Conservation (phyloP, 2,888 invertebrate genomes). For the Brenthis ino region DNA sequence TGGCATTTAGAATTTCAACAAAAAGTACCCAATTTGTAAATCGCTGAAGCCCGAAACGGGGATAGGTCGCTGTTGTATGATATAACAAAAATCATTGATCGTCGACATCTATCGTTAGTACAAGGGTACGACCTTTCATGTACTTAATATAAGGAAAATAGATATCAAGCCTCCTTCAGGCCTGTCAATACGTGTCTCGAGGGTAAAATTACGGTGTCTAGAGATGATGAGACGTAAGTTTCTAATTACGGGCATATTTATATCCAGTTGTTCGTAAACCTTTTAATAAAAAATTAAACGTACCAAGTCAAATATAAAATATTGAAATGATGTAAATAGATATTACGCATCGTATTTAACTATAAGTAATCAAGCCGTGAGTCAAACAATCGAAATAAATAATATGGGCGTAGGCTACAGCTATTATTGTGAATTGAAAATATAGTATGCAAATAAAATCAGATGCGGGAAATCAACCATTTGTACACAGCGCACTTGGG, state of each 20-base stretch:
- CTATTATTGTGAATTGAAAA: slow-evolving; percentile 14
- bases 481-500: slow-evolving; percentile 23
- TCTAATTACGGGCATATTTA: not conserved
- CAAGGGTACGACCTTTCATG: not conserved
- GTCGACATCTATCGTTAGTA: not conserved
- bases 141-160: slow-evolving; percentile 30
- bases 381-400: slow-evolving; percentile 14
- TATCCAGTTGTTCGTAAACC: too few relatives aligned
- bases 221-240: slow-evolving; percentile 20
- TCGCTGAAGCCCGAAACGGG: too few relatives aligned
- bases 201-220: slow-evolving; percentile 27
- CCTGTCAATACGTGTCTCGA: slow-evolving; percentile 35
- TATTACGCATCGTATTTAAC: not conserved
- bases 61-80: too few relatives aligned
- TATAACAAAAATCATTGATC: not conserved
- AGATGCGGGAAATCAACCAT: slow-evolving; percentile 29
- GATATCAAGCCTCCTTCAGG: slow-evolving; percentile 36
- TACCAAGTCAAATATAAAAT: not conserved
- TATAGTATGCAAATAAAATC: slow-evolving; percentile 25
- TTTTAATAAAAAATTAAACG: too few relatives aligned
- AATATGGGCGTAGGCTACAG: slow-evolving; percentile 7
- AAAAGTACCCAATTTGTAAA: too few relatives aligned
- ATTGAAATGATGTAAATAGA: not conserved
- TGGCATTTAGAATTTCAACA: too few relatives aligned
- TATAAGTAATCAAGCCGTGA: slow-evolving; percentile 2